Evolutionary conservation across 2,113 vertebrate genomes (phyloP).

Genomic region (Ctenomys sociabilis): DNA sequence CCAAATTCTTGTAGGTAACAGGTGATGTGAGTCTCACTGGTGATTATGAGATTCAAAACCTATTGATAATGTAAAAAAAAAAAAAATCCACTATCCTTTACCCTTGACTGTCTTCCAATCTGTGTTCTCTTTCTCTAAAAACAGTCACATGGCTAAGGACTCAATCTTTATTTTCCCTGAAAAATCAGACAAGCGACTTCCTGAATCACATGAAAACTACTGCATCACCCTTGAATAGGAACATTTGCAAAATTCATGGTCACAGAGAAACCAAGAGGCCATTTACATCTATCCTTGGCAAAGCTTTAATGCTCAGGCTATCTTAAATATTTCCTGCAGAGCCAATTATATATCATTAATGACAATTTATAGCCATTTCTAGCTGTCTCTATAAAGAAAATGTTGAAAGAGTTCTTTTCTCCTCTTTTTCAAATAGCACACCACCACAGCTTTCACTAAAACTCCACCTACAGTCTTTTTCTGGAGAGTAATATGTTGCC

Average conservation of each 20-base stretch:
- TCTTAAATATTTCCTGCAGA: constrained; percentile 47
- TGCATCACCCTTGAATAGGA: neutral
- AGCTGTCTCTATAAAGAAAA: constrained; percentile 1
- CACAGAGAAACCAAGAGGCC: constrained; percentile 22
- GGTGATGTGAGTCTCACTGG: neutral
- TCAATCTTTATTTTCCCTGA: constrained; percentile 7
- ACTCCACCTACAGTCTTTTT: constrained; percentile 5
- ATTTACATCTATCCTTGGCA: neutral
- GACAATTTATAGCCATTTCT: constrained; percentile 11
- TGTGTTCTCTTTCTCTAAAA: constrained; percentile 14
- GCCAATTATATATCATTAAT: neutral
- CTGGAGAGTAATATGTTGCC: neutral
- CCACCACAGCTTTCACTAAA: neutral
- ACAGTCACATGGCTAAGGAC: neutral
- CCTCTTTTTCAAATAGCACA: neutral
- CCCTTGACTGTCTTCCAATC: neutral
- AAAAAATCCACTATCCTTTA: neutral
- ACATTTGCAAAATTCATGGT: constrained; percentile 27
- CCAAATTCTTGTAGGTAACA: neutral
- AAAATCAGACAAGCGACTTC: constrained; percentile 11
- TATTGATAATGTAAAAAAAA: neutral
- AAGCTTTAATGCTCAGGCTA: constrained; percentile 31
- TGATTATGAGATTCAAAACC: neutral
- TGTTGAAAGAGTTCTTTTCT: neutral
- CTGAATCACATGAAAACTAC: neutral